Percentiles rank a stretch among this genome's conserved stretches.
phyloP scores from a whole-genome alignment of 2,797 vertebrate genomes.

The Corythornis leucogaster region DNA sequence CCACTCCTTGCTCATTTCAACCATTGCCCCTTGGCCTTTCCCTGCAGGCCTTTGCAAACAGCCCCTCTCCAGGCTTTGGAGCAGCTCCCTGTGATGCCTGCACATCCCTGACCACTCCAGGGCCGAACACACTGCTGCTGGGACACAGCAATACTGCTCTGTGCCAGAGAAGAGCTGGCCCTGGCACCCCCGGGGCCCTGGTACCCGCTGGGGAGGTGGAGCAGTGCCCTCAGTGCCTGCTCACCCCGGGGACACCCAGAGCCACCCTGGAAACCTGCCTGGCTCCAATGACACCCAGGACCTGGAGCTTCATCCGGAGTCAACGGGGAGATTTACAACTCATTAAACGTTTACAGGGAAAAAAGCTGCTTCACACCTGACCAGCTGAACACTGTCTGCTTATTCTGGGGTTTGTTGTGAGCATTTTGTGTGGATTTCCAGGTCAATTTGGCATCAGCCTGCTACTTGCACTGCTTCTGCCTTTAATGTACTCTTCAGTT shows the following conservation, averaged over 20 bases:
- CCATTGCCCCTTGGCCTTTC: too few species aligned
- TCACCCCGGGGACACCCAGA: rapidly evolving
- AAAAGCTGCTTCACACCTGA: rapidly evolving
- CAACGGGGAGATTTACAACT: background rate
- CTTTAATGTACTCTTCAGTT: background rate
- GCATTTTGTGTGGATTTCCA: too few species aligned
- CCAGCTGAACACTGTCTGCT: background rate
- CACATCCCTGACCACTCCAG: background rate
- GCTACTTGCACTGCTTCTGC: background rate
- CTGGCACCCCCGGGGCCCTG: background rate
- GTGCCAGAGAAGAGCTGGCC: background rate
- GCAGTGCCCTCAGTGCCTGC: background rate
- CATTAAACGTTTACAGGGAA: background rate
- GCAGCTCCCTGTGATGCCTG: too few species aligned
- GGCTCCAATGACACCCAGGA: rapidly evolving
- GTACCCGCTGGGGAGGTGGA: background rate
- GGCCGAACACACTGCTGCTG: background rate
- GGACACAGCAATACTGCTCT: background rate
- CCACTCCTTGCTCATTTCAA: too few species aligned
- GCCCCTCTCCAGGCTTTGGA: too few species aligned
- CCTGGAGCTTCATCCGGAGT: background rate
- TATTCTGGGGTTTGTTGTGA: background rate
- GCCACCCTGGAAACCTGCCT: background rate
- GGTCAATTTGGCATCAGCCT: too few species aligned
- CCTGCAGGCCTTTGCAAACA: too few species aligned